phyloP scores from a whole-genome alignment of 2,888 invertebrate species.

The Calameuta idolon region DNA sequence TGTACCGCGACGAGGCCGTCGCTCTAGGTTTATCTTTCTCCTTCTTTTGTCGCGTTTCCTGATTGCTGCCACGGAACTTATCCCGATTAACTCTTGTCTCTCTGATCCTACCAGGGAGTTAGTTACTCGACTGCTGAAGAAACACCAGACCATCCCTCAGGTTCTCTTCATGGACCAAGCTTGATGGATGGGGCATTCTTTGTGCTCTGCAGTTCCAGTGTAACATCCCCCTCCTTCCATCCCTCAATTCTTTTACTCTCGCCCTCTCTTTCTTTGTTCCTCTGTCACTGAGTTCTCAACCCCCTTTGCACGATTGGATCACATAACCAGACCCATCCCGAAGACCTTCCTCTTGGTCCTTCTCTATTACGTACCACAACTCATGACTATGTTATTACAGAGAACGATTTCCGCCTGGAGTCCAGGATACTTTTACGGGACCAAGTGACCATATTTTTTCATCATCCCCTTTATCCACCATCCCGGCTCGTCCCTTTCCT shows the following conservation, averaged over 20 bases:
- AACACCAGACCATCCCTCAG: not conserved
- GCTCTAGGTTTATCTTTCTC: constrained; percentile 11
- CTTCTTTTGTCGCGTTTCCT: constrained; percentile 15
- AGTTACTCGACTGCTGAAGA: constrained; percentile 1
- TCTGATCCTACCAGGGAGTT: not conserved
- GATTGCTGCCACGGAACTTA: not conserved
- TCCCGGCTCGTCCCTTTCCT: not conserved
- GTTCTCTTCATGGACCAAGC: not conserved
- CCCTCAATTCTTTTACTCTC: not conserved
- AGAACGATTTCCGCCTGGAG: not conserved
- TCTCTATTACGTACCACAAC: not conserved
- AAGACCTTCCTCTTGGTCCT: not conserved
- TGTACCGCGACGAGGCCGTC: constrained; percentile 8
- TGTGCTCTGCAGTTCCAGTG: not conserved
- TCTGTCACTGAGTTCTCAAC: not conserved
- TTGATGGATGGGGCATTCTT: not conserved
- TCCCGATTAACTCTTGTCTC: not conserved
- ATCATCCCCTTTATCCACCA: not conserved
- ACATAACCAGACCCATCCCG: not conserved
- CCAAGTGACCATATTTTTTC: not conserved
- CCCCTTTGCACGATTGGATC: not conserved
- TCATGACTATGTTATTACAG: not conserved
- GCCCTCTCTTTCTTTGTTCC: not conserved
- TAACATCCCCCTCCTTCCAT: not conserved
- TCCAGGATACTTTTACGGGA: not conserved